These are phyloP conservation scores for Synanceia verrucosa DNA, from an alignment of 2,797 vertebrate genomes.

Conservation along the genomic window DNA sequence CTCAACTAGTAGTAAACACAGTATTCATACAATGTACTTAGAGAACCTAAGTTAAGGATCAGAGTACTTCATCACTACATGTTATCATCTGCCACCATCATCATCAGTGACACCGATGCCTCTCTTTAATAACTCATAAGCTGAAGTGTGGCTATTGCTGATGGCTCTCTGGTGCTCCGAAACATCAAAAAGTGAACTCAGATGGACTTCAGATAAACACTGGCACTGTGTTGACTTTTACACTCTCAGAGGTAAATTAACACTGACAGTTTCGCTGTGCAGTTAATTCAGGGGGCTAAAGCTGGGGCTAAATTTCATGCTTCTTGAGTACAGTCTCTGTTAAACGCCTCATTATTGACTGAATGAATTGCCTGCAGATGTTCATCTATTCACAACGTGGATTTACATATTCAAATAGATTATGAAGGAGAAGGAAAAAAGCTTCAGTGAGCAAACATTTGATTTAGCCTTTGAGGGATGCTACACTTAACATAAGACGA, in stretches of 20 bases:
- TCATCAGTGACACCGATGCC: constrained; percentile 30
- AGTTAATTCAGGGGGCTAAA: constrained; percentile 56
- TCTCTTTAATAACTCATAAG: constrained; percentile 31
- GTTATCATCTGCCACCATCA: constrained; percentile 24
- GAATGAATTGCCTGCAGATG: constrained; percentile 75
- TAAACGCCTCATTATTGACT: constrained; percentile 74
- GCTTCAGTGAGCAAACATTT: constrained; percentile 61
- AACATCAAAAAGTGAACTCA: constrained; percentile 15
- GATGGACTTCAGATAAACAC: constrained; percentile 15
- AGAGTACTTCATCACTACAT: not conserved
- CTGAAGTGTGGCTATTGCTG: constrained; percentile 23
- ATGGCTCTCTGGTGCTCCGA: constrained; percentile 14
- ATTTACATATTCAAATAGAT: constrained; percentile 77
- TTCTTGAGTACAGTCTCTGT: constrained; percentile 65
- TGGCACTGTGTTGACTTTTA: constrained; percentile 26
- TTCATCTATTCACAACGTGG: constrained; percentile 74
- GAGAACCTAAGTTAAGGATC: not conserved
- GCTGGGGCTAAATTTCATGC: constrained; percentile 67
- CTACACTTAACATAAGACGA: constrained; percentile 54
- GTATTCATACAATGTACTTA: too few species aligned
- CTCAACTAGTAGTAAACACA: not conserved
- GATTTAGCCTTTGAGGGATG: constrained; percentile 60
- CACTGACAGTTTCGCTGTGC: constrained; percentile 40
- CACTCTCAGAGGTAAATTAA: constrained; percentile 58
- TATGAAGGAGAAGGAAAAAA: constrained; percentile 57